A percentile compares a stretch with the other conserved stretches of the same genome.
These are phyloP conservation scores for Dexiosoma caninum DNA, from an alignment of 2,888 invertebrate species.

Conservation along the genomic window DNA sequence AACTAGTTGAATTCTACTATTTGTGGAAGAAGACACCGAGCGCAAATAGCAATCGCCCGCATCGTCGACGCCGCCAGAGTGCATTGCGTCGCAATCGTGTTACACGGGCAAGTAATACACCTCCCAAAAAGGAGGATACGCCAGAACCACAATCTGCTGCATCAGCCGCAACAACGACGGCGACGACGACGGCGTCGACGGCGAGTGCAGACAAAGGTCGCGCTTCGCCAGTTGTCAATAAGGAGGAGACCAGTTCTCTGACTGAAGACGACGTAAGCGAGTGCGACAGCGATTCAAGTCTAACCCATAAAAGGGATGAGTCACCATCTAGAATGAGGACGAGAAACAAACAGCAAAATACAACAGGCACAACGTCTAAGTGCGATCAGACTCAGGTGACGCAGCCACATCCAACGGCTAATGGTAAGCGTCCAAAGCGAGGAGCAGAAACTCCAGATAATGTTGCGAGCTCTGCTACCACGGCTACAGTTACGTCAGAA, in stretches of 20 bases:
- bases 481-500: conserved; percentile 67
- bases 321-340: conserved; percentile 94
- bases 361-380: conserved; percentile 65
- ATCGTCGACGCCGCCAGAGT: conserved; percentile 91
- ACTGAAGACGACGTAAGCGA: conserved; percentile 95
- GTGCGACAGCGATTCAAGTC: conserved; percentile 95
- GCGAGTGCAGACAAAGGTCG: conserved; percentile 78
- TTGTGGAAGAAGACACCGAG: conserved; percentile 99
- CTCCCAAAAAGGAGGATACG: conserved; percentile 87
- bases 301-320: conserved; percentile 85
- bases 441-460: conserved; percentile 81
- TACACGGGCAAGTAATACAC: conserved; percentile 86
- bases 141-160: conserved; percentile 80
- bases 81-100: conserved; percentile 92
- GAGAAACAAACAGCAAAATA: conserved; percentile 89
- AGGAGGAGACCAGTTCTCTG: conserved; percentile 88
- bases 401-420: conserved; percentile 72
- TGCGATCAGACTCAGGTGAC: conserved; percentile 68
- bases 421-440: conserved; percentile 81
- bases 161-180: conserved; percentile 72
- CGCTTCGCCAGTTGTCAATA: conserved; percentile 83
- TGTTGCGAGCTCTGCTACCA: conserved; percentile 62
- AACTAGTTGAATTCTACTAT: conserved; percentile 99
- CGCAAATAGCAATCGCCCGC: conserved; percentile 97
- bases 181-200: conserved; percentile 77